Base-by-base conservation (phyloP, 2,113 vertebrate genomes). In the Mobula birostris region DNA sequence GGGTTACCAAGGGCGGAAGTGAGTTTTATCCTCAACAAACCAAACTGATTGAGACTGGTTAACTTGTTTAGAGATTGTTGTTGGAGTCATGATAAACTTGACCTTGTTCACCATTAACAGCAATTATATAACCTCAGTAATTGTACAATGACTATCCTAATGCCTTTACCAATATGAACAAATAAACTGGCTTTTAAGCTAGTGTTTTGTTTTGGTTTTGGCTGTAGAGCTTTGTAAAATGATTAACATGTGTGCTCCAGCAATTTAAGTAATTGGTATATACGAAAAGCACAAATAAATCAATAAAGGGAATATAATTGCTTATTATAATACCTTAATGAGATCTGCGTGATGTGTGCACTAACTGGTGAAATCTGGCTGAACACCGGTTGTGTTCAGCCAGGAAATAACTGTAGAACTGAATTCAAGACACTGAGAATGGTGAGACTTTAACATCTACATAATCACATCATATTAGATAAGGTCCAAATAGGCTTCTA, bases 11-110 rank as follows among this genome's bases (percentile, higher is more conserved):
- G 61, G 14, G 61, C 61, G 32, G 61, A n/a, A n/a, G 56, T 32
- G 61, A 68, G 61, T n/a, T 90, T n/a, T 68, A n/a, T 63, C 63
- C 85, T 90, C n/a, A 90, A 15, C 61, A 90, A 90, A 66, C n/a
- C 19, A 12, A 90, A 68, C 61, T 90, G 61, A 29, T 85, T 85
- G 8, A 24, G 7, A 29, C 56, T 68, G 85, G 29, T 90, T 66
- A 32, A 90, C 5, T 68, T 90, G 5, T 19, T 90, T 66, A 32
- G 85, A 36, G 61, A 68, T 17, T 90, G 85, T 32, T 63, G 29
- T 90, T 32, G 40, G 29, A 90, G 27, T 14, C 85, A 32, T 66
- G 29, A 90, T 90, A 90, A 19, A 90, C n/a, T 17, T 15, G 7
- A 2, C 32, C 85, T 90, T 66, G n/a, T 32, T 32, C 32, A 15